Evolutionary conservation across 2,888 invertebrate genomes (phyloP).

Genomic region (Rhogogaster chlorosoma): DNA sequence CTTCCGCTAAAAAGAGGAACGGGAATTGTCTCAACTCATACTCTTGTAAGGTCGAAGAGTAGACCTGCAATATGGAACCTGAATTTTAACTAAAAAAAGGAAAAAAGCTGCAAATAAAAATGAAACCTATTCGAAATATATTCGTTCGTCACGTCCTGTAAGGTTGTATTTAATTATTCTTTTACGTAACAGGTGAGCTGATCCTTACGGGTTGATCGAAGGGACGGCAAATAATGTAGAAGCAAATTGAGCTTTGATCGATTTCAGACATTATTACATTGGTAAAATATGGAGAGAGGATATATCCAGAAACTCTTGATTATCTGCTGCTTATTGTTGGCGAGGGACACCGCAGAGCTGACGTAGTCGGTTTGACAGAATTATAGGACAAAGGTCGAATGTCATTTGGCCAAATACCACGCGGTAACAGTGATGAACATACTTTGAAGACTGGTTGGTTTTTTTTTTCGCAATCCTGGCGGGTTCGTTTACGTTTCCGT

Average conservation of each 20-base stretch:
- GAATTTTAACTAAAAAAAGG: not conserved
- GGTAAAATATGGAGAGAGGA: not conserved
- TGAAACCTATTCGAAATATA: not conserved
- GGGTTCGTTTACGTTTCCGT: not conserved
- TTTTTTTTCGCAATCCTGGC: not conserved
- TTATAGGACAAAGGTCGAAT: constrained; percentile 28
- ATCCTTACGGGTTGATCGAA: not conserved
- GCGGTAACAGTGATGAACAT: constrained; percentile 21
- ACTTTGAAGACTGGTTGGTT: not conserved
- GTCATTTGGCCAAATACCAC: constrained; percentile 7
- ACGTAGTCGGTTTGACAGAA: not conserved
- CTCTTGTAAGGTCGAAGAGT: not conserved
- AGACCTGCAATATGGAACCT: not conserved
- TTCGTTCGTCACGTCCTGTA: not conserved
- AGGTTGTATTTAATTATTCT: not conserved
- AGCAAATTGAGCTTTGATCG: not conserved
- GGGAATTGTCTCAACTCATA: not conserved
- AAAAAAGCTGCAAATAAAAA: not conserved
- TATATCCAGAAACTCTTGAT: not conserved
- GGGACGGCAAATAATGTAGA: not conserved
- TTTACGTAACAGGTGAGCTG: not conserved
- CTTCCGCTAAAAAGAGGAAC: constrained; percentile 3
- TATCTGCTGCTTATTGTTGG: not conserved
- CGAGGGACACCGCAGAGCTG: not conserved
- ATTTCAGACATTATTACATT: not conserved